These are phyloP conservation scores for Scomber scombrus DNA, from an alignment of 2,113 vertebrate genomes.

Conservation along the genomic window DNA sequence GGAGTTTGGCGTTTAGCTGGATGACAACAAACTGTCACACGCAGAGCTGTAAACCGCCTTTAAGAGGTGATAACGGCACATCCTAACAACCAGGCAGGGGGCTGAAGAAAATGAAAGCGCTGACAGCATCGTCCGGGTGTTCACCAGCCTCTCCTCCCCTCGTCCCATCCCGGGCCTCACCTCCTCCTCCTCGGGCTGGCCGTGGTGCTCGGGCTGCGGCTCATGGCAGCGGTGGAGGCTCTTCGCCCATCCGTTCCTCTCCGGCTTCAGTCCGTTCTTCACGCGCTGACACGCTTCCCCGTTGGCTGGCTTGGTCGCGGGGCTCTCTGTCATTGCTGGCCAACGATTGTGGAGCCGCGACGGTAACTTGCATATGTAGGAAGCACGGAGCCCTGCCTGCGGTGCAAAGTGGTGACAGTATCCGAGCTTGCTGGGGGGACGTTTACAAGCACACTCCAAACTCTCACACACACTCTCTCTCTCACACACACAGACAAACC, in stretches of 20 bases:
- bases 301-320: conserved; percentile 62
- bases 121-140: background rate
- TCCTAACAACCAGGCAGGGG: background rate
- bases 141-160: conserved; percentile 43
- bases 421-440: conserved; percentile 14
- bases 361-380: conserved; percentile 67
- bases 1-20: background rate
- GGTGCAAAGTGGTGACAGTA: conserved; percentile 63
- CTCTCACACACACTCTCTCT: background rate
- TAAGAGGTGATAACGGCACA: background rate
- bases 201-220: conserved; percentile 40
- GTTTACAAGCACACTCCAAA: conserved; percentile 29
- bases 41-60: background rate
- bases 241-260: conserved; percentile 72
- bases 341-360: conserved; percentile 45
- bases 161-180: conserved; percentile 74
- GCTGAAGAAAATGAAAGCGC: background rate
- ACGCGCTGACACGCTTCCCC: conserved; percentile 67
- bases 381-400: conserved; percentile 31
- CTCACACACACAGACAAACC: conserved; percentile 4
- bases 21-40: conserved; percentile 13
- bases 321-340: conserved; percentile 81
- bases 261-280: conserved; percentile 77
- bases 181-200: conserved; percentile 73
- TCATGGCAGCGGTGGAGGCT: conserved; percentile 65